phyloP scores from a whole-genome alignment of 2,888 invertebrate species.

The Amphipyra tragopoginis region DNA sequence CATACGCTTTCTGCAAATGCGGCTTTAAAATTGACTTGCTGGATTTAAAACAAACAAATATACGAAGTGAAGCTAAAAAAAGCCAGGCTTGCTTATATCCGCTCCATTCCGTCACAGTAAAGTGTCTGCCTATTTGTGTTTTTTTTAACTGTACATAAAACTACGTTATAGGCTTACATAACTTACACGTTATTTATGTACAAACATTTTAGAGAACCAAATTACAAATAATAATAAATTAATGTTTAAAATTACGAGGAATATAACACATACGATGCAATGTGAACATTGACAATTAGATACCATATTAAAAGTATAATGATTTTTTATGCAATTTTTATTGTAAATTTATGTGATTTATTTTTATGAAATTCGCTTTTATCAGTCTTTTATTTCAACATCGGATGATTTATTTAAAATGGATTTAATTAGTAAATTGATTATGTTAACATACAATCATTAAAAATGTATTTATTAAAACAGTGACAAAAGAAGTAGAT shows the following conservation, averaged over 20 bases:
- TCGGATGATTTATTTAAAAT: constrained; percentile 48
- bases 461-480: constrained; percentile 3
- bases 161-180: too few relatives aligned
- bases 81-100: too few relatives aligned
- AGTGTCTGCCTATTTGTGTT: too few relatives aligned
- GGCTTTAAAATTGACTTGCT: too few relatives aligned
- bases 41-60: too few relatives aligned
- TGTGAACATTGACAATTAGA: constrained; percentile 4
- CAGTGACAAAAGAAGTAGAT: background rate
- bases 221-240: background rate
- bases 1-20: too few relatives aligned
- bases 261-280: background rate
- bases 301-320: too few relatives aligned
- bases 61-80: too few relatives aligned
- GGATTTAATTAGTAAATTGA: constrained; percentile 17
- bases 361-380: constrained; percentile 84
- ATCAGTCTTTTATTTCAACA: constrained; percentile 81
- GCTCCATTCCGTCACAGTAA: too few relatives aligned
- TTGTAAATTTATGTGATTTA: constrained; percentile 62
- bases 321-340: constrained; percentile 50
- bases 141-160: too few relatives aligned
- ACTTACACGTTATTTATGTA: background rate
- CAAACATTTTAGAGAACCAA: background rate
- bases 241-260: background rate
- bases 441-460: constrained; percentile 13